Base-by-base conservation (phyloP, 2,113 vertebrate species). In the Mohoua ochrocephala region DNA sequence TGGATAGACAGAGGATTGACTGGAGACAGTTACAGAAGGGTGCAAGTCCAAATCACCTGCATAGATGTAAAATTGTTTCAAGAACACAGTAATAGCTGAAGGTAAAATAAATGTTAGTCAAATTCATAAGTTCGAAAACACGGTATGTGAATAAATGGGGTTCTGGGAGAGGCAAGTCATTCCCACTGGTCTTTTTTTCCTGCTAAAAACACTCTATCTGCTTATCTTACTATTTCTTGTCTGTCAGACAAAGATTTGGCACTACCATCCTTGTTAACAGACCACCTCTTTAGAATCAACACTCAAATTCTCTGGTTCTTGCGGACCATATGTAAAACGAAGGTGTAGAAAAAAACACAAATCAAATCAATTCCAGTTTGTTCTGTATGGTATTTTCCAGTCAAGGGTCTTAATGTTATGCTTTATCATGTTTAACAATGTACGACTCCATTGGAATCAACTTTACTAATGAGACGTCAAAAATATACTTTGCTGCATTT, bases 401-500 rank as follows among this genome's bases (percentile, higher is more conserved):
- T 59, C 61, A 68, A 49, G 8, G 6, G 7, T 84, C 81, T 41
- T 67, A 84, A 86, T 59, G 69, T 42, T 79, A 80, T 61, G 23
- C 67, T 86, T 96, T 73, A 94, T 89, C 35, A 28, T 78, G 78
- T 50, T 71, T 92, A 87, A 68, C 30, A 76, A 70, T 2, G 7
- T 65, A 89, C 8, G 31, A 69, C 41, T 89, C 84, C 56, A 81
- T 13, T 63, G 59, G 37, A 91, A 94, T 95, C 75, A 96, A 95
- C 71, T 74, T 87, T 93, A 95, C 49, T 96, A 97, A 96, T 69
- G 80, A 93, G 73, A 75, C 59, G 86, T 94, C 95, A 94, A 94
- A 91, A 91, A 89, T 65, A 78, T 54, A 96, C 95, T 97, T 95
- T 74, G 65, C 76, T 95, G 87, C 94, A 98, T 98, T 97, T 96